Evolutionary conservation across 2,888 invertebrate species (phyloP).

Genomic region (Napeogenes inachia): DNA sequence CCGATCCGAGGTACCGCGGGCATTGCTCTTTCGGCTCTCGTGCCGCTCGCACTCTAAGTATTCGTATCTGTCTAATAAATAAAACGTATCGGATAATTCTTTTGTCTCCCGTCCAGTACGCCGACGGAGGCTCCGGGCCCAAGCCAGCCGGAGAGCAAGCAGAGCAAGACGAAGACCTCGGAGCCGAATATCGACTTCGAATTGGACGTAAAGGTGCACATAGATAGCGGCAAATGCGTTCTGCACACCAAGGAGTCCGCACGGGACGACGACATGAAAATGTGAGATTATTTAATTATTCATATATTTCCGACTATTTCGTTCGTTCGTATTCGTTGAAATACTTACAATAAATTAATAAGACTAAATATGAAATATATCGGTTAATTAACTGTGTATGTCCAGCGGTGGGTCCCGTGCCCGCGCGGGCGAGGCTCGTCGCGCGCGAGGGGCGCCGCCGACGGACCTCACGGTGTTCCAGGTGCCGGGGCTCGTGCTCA

Average conservation of each 20-base stretch:
- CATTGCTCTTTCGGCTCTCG: not conserved
- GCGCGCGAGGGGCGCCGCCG: constrained; percentile 67
- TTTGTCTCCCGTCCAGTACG: constrained; percentile 14
- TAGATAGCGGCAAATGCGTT: constrained; percentile 98
- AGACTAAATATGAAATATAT: no score
- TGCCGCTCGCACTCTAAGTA: no score
- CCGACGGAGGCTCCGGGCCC: constrained; percentile 26
- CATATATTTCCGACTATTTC: not conserved
- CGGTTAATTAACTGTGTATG: not conserved
- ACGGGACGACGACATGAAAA: constrained; percentile 82
- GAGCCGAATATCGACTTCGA: constrained; percentile 98
- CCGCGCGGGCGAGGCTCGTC: constrained; percentile 79
- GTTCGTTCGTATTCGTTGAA: no score
- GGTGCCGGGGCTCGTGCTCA: constrained; percentile 93
- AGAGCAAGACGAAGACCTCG: constrained; percentile 77
- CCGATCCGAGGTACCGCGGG: not conserved
- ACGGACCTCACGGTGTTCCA: constrained; percentile 91
- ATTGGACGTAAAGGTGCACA: constrained; percentile 95
- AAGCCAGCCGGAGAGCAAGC: constrained; percentile 46
- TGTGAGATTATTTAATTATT: constrained; percentile 49
- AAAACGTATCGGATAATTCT: not conserved
- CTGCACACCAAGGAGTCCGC: constrained; percentile 91
- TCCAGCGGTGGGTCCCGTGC: constrained; percentile 73
- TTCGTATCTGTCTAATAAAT: no score
- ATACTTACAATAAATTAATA: no score